Conservation (phyloP, 2,797 vertebrate genomes). For the Columba guinea region DNA sequence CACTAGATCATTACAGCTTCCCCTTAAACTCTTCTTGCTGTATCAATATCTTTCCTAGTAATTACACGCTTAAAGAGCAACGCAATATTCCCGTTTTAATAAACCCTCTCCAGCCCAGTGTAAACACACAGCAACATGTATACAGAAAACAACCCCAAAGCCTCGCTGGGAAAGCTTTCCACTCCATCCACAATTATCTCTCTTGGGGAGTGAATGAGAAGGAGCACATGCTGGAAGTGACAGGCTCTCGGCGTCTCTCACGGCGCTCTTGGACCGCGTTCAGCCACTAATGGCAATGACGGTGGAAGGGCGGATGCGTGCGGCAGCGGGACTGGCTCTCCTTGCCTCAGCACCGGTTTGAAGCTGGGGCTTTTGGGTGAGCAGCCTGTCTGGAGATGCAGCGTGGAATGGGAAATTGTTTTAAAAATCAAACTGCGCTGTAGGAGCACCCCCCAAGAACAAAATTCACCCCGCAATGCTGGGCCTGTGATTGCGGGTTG, state of each 20-base stretch:
- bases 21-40: neutral
- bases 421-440: rapidly evolving
- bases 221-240: neutral
- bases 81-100: neutral
- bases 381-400: neutral
- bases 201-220: neutral
- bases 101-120: neutral
- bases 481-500: neutral
- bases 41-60: neutral
- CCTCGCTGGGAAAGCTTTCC: neutral
- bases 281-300: neutral
- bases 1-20: neutral
- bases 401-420: neutral
- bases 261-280: neutral
- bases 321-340: neutral
- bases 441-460: neutral
- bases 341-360: neutral
- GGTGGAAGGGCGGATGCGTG: neutral
- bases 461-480: rapidly evolving
- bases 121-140: neutral
- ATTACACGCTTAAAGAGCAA: neutral
- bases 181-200: neutral
- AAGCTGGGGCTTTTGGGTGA: neutral
- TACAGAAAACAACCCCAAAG: neutral
- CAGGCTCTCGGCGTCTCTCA: neutral